A percentile compares a stretch with the other conserved stretches of the same genome.
These are phyloP conservation scores for Pogonognathellus flavescens DNA, from an alignment of 1,140 invertebrate species.

Conservation along the genomic window DNA sequence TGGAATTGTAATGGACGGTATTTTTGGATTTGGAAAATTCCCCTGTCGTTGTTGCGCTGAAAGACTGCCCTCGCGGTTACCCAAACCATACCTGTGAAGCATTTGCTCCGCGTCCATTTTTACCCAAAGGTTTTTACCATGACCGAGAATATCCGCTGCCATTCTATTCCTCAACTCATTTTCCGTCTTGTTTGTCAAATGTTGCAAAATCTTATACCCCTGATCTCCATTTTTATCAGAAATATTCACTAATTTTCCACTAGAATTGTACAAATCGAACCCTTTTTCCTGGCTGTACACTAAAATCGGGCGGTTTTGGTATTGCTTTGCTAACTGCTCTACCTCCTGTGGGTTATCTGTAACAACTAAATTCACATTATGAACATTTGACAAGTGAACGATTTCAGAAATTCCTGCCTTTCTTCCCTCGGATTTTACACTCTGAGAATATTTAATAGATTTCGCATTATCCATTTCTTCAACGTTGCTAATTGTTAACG, in stretches of 20 bases:
- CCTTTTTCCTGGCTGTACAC: background rate
- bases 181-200: background rate
- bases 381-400: background rate
- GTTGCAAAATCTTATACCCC: background rate
- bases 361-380: background rate
- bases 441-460: background rate
- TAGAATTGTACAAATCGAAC: background rate
- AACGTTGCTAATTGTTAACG: background rate
- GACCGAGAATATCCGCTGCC: background rate
- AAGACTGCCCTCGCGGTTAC: too few species aligned
- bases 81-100: background rate
- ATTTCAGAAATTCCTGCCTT: background rate
- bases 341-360: background rate
- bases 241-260: background rate
- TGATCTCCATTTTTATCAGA: background rate
- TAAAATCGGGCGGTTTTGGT: background rate
- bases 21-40: too few species aligned
- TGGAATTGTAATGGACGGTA: too few species aligned
- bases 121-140: background rate
- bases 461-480: background rate
- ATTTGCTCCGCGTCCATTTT: background rate
- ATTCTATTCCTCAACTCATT: background rate
- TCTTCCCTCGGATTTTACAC: background rate
- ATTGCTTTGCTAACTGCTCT: background rate
- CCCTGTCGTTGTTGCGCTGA: too few species aligned